Percentiles rank a stretch among this genome's conserved stretches.
phyloP scores from a whole-genome alignment of 1,140 invertebrate species.

The Campoletis sonorensis region DNA sequence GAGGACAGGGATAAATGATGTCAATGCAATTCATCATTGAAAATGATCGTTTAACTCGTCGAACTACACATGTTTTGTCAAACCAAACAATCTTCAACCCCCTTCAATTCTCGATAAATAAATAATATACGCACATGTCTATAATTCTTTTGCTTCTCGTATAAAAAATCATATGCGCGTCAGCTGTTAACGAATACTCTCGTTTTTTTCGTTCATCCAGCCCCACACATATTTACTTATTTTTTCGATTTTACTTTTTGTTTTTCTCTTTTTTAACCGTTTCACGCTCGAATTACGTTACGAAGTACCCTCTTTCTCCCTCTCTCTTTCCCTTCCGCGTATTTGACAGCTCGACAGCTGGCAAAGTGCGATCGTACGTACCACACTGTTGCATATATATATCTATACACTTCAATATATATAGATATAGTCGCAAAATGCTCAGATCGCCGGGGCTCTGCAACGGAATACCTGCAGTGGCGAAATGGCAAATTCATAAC shows the following conservation, averaged over 20 bases:
- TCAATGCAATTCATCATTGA: too few relatives aligned
- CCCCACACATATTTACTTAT: not conserved
- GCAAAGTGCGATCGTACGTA: not conserved
- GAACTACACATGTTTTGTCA: too few relatives aligned
- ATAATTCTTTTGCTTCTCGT: not conserved
- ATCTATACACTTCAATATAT: conserved; percentile 1
- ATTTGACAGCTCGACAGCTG: conserved; percentile 48
- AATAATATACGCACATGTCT: too few relatives aligned
- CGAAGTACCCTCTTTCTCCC: not conserved
- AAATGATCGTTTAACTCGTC: too few relatives aligned
- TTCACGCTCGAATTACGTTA: not conserved
- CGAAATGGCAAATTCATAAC: conserved; percentile 11
- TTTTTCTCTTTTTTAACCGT: not conserved
- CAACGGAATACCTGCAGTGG: not conserved
- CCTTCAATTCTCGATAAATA: not conserved
- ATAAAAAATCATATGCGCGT: not conserved
- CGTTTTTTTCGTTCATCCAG: not conserved
- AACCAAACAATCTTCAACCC: not conserved
- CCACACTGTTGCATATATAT: conserved; percentile 4
- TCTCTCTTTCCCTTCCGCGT: not conserved
- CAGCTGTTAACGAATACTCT: not conserved
- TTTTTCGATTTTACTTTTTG: not conserved
- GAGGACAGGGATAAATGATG: too few relatives aligned
- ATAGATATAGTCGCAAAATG: not conserved
- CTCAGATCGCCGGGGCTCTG: too few relatives aligned